Base-by-base conservation (phyloP, 2,888 invertebrate genomes). In the Mythimna loreyi region DNA sequence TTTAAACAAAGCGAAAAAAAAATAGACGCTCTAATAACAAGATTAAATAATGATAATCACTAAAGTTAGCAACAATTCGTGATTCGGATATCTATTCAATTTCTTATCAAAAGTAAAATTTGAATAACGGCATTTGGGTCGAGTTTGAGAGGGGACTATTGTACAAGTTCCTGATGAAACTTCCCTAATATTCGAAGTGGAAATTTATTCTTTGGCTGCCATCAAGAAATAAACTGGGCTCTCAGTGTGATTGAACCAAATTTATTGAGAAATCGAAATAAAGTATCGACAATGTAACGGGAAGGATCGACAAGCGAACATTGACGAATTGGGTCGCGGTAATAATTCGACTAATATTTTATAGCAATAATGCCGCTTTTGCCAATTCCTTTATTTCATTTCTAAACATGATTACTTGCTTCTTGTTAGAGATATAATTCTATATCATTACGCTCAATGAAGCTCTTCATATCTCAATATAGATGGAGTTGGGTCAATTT, bases 31-130 rank as follows among this genome's bases (percentile, higher is more conserved):
- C 19, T 40, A 16, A 19, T 16, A 40, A 40, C 40, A 40, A 40
- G 40, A 40, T 40, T 40, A 40, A 40, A 40, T 40, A 40, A 40
- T 40, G 40, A 40, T 40, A 40, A 74, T 87, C 86, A 85, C 87
- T 87, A 89, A 89, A 90, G 81, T 88, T 87, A 84, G 84, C 87
- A 89, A 92, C 89, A 91, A 85, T 88, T 88, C 84, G 79, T 84
- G 87, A 90, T 90, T 89, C 87, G 86, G 88, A 91, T 91, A 90
- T 88, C 92, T 88, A 93, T 94, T 91, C 89, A 92, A 93, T 92
- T 90, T 90, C 91, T 93, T 93, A 93, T 93, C 92, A 91, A 92
- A 92, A 92, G 90, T 91, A 88, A 89, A 92, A 92, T 91, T 93
- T 92, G 92, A 92, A 92, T 93, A 93, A 92, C 90, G 92, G 90